phyloP scores from a whole-genome alignment of 1,140 invertebrate species.

The Euwallacea fornicatus region DNA sequence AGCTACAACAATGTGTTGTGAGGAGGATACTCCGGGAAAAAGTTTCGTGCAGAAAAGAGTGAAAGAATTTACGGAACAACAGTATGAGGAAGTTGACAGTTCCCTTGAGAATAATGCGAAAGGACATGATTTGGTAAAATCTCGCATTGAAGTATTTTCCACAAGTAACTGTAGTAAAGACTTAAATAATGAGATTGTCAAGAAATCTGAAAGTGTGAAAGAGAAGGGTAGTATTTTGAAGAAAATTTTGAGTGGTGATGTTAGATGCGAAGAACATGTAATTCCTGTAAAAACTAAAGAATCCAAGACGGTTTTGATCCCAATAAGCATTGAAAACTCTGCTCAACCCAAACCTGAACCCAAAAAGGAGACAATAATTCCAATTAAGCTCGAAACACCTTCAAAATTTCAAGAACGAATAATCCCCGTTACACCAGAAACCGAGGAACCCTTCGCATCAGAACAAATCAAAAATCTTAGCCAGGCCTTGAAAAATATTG shows the following conservation, averaged over 20 bases:
- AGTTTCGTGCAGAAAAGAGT: constrained; percentile 26
- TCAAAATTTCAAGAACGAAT: no score
- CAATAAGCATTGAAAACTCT: neutral
- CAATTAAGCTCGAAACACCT: no score
- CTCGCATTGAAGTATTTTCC: neutral
- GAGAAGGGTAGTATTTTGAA: constrained; percentile 2
- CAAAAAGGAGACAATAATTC: constrained; percentile 19
- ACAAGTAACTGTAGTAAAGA: neutral
- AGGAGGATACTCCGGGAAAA: constrained; percentile 5
- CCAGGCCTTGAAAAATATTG: constrained; percentile 1
- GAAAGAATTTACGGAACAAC: constrained; percentile 20
- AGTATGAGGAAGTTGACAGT: neutral
- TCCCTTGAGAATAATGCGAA: neutral
- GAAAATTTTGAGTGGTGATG: neutral
- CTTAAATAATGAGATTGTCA: neutral
- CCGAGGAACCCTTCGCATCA: neutral
- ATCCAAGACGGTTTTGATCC: neutral
- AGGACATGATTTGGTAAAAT: constrained; percentile 15
- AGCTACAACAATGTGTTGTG: neutral
- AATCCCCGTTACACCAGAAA: constrained; percentile 22
- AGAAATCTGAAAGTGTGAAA: constrained; percentile 4
- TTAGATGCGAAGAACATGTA: neutral
- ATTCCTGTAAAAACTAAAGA: neutral
- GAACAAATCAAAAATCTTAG: constrained; percentile 3
- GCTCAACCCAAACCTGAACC: neutral